phyloP scores from a whole-genome alignment of 2,888 invertebrate species.

The Trissolcus japonicus region DNA sequence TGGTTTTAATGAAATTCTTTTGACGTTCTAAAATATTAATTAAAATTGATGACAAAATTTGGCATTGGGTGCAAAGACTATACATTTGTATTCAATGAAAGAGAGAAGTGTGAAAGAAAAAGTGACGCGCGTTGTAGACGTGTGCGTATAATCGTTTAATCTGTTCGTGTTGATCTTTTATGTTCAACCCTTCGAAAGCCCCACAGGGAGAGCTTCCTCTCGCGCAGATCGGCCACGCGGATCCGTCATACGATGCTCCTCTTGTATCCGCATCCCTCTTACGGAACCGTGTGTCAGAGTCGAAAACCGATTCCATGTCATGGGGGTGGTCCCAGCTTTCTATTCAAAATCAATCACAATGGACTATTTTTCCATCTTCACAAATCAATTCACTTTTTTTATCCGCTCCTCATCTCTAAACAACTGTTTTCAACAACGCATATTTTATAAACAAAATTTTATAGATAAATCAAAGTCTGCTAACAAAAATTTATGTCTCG shows the following conservation, averaged over 20 bases:
- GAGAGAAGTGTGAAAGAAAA: conserved; percentile 7
- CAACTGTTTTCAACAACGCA: background rate
- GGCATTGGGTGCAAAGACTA: too few relatives aligned
- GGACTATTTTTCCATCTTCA: conserved; percentile 1
- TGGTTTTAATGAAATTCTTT: too few relatives aligned
- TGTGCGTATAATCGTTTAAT: conserved; percentile 29
- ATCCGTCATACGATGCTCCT: conserved; percentile 53
- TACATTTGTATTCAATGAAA: background rate
- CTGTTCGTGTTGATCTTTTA: conserved; percentile 44
- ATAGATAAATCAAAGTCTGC: background rate
- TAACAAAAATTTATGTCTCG: too few relatives aligned
- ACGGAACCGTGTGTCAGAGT: conserved; percentile 42
- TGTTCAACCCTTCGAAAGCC: conserved; percentile 46
- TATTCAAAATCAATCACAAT: conserved; percentile 22
- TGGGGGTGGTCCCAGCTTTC: conserved; percentile 40
- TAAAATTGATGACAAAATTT: too few relatives aligned
- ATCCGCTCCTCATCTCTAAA: background rate
- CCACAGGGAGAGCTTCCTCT: conserved; percentile 45
- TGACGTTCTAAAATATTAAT: too few relatives aligned
- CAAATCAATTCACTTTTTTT: background rate
- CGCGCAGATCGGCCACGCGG: conserved; percentile 43
- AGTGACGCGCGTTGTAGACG: conserved; percentile 7
- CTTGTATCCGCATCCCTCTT: conserved; percentile 56
- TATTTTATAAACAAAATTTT: background rate
- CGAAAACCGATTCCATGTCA: conserved; percentile 47